Base-by-base conservation (phyloP, 1,140 invertebrate genomes). In the Drosophila nigromelanica region DNA sequence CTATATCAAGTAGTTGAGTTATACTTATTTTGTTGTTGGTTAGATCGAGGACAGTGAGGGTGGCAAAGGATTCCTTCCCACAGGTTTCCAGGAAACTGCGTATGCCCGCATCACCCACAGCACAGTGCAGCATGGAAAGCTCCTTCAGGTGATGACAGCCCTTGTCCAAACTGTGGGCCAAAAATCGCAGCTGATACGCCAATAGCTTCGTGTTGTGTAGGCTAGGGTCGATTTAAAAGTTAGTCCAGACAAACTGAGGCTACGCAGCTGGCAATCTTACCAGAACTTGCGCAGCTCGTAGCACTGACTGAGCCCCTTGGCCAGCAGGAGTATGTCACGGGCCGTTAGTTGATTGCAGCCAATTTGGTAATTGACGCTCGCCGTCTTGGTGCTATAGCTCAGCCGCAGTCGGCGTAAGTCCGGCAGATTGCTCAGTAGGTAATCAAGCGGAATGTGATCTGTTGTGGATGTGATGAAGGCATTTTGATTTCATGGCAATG, bases 381-480 rank as follows among this genome's bases (percentile, higher is more conserved):
- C 78, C 40, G 89, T 92, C 87, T 92, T 92, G 33, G 86, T 90
- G 71, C 80, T 80, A 72, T 89, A 92, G 51, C 86, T 92, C 60
- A 92, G 71, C 69, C 78, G 83, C 79, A 92, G 76, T 74, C 66
- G 78, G 61, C 75, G 87, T 80, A 92, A 87, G 70, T 92, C 89
- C 78, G 89, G 83, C 60, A 92, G 80, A 90, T 90, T 91, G 66
- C 77, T 79, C 73, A 92, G 79, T 55, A 92, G 82, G 83, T 89
- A 91, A 91, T 92, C 91, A 77, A 92, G 89, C 62, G 91, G 91
- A 91, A 92, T 92, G 78, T 92, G 91, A 91, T 92, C 90, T 91
- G 72, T 59, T 61, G 47, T 59, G 47, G 27, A 33, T 27, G 27
- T 6, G 1, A 3, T 52, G 5, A 33, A 45, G 18, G 8, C 11